Percentiles rank a stretch among this genome's conserved stretches.
Conservation (phyloP, 2,113 vertebrate genomes). For the Pteruthius melanotis region DNA sequence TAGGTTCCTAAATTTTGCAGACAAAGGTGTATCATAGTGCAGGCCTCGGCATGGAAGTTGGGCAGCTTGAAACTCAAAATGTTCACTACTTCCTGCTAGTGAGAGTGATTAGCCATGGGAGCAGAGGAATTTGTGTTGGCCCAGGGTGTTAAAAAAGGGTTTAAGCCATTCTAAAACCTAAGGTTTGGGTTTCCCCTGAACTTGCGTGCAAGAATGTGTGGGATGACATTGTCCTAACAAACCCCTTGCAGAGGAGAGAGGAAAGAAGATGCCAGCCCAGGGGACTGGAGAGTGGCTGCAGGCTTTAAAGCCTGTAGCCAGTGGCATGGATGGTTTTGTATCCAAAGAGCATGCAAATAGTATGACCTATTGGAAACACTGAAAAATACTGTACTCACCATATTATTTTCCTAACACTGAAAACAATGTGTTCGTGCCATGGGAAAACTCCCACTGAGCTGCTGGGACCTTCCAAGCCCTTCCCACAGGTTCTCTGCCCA, state of each 20-base stretch:
- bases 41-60: not conserved
- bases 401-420: not conserved
- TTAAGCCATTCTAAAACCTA: not conserved
- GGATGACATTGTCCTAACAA: not conserved
- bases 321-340: not conserved
- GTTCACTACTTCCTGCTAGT: not conserved
- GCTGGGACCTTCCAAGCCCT: not conserved
- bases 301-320: not conserved
- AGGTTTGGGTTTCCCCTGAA: not conserved
- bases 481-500: not conserved
- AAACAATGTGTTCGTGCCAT: not conserved
- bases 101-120: not conserved
- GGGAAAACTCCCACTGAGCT: not conserved
- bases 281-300: not conserved
- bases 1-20: not conserved
- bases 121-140: not conserved
- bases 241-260: not conserved
- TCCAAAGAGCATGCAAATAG: not conserved
- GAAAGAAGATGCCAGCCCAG: rapidly evolving
- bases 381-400: not conserved
- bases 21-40: rapidly evolving
- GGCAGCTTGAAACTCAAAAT: not conserved
- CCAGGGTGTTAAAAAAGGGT: not conserved
- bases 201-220: not conserved
- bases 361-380: not conserved